Evolutionary conservation across 2,797 vertebrate genomes (phyloP).

Genomic region (Rhabdophis nuchalis): DNA sequence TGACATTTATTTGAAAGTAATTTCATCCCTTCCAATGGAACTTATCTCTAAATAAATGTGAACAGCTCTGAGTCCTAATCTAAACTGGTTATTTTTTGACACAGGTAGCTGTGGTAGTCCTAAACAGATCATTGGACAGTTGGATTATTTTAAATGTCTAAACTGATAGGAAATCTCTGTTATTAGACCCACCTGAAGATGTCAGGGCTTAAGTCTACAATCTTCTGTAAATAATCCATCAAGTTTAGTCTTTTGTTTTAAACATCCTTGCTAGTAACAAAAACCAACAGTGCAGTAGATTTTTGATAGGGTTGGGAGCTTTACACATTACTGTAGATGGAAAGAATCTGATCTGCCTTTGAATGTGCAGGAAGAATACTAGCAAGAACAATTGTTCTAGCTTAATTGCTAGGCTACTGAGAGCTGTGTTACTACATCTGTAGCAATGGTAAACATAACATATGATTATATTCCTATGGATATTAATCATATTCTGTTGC

Average conservation of each 20-base stretch:
- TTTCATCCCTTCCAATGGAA: background rate
- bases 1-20: background rate
- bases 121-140: background rate
- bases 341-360: background rate
- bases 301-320: background rate
- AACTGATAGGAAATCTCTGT: background rate
- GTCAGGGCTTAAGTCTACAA: background rate
- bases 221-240: background rate
- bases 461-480: background rate
- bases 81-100: background rate
- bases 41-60: too few relatives aligned
- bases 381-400: background rate
- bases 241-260: background rate
- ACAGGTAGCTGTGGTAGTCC: background rate
- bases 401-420: background rate
- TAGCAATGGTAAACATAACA: too few relatives aligned
- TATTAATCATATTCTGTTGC: background rate
- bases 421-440: background rate
- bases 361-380: background rate
- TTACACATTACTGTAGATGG: background rate
- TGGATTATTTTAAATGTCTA: background rate
- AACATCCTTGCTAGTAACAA: background rate
- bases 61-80: background rate
- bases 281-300: background rate
- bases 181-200: background rate